A percentile compares a stretch with the other conserved stretches of the same genome.
Evolutionary conservation across 2,797 vertebrate genomes (phyloP).

Genomic region (Pyrocephalus nanus): DNA sequence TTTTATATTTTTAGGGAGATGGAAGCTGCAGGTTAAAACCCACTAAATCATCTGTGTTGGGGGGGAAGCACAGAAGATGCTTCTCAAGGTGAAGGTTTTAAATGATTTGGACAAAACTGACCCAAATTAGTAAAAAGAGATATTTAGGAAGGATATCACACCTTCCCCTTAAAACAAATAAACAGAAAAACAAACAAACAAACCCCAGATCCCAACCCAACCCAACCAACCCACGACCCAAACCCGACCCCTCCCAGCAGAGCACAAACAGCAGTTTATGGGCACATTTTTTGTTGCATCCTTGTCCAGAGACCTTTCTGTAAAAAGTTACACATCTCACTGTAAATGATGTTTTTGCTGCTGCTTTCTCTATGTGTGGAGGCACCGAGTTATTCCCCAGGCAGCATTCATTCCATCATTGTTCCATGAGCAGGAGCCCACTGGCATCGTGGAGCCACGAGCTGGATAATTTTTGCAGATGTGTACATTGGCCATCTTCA

Average conservation of each 20-base stretch:
- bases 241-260: not conserved
- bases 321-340: not conserved
- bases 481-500: rapidly evolving
- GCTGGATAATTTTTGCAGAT: too few species aligned
- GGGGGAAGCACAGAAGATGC: not conserved
- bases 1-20: not conserved
- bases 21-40: not conserved
- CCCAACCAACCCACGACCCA: not conserved
- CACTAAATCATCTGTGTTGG: not conserved
- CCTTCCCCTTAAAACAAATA: not conserved
- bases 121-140: not conserved
- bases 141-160: not conserved
- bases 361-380: rapidly evolving
- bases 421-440: not conserved
- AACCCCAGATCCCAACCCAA: not conserved
- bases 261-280: not conserved
- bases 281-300: not conserved
- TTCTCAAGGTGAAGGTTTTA: not conserved
- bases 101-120: not conserved
- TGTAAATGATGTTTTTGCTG: not conserved
- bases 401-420: too few species aligned
- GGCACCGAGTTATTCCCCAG: not conserved
- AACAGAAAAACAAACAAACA: not conserved
- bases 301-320: not conserved
- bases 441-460: not conserved